Conservation (phyloP, 2,888 invertebrate genomes). For the Meteorus cinctellus region DNA sequence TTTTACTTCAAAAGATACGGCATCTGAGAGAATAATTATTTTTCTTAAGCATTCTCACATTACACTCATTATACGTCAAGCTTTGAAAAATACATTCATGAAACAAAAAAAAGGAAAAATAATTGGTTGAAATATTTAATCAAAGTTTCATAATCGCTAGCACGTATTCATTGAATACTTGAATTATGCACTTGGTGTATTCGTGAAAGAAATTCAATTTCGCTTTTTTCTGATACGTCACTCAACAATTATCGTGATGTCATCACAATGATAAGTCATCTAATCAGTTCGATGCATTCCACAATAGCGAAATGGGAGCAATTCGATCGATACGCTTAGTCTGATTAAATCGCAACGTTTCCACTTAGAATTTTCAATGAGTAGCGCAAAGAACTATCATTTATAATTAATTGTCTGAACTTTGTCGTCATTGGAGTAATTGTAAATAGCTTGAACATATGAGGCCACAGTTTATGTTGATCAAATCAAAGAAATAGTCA, state of each 20-base stretch:
- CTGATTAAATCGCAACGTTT: slow-evolving; percentile 1
- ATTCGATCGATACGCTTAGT: not conserved
- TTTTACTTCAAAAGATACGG: not conserved
- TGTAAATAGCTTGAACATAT: no score
- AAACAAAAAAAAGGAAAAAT: not conserved
- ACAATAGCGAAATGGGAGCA: not conserved
- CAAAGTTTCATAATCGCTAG: not conserved
- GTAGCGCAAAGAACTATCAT: not conserved
- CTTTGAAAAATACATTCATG: not conserved
- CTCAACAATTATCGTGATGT: slow-evolving; percentile 4
- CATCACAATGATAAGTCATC: not conserved
- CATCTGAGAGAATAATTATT: not conserved
- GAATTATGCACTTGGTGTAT: slow-evolving; percentile 1
- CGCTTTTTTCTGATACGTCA: not conserved
- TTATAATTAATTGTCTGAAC: not conserved
- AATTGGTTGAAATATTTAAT: not conserved
- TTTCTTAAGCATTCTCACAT: not conserved
- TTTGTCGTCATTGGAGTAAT: no score
- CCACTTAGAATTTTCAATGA: slow-evolving; percentile 1
- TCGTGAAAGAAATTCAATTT: not conserved
- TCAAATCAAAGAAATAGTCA: no score
- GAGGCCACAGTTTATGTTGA: no score
- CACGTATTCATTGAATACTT: not conserved
- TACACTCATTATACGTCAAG: not conserved
- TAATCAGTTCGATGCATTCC: not conserved